Percentiles rank a stretch among this genome's conserved stretches.
phyloP scores from a whole-genome alignment of 2,888 invertebrate genomes.

The Mamestra brassicae region DNA sequence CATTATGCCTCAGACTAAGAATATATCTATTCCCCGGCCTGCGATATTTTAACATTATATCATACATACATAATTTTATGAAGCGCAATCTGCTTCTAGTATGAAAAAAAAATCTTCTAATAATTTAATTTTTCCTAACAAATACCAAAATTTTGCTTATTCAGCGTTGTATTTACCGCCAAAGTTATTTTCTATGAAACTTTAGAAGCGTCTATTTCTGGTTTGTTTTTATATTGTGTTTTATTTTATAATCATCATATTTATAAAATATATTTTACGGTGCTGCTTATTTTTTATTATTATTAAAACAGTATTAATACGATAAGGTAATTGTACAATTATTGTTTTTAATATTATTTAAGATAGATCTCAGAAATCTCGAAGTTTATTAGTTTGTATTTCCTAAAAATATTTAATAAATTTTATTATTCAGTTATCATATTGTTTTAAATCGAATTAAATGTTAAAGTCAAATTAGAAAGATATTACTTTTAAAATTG shows the following conservation, averaged over 20 bases:
- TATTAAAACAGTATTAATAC: constrained; percentile 81
- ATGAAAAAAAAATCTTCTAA: constrained; percentile 20
- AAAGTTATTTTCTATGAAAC: constrained; percentile 54
- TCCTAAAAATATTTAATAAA: constrained; percentile 47
- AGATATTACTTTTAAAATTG: constrained; percentile 65
- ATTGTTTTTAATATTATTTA: constrained; percentile 71
- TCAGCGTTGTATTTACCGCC: constrained; percentile 42
- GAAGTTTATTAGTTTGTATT: constrained; percentile 58
- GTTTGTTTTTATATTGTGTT: constrained; percentile 34
- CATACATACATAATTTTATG: constrained; percentile 24
- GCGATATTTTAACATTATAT: constrained; percentile 12
- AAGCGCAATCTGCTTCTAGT: constrained; percentile 17
- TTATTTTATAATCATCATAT: constrained; percentile 33
- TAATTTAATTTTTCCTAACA: constrained; percentile 19
- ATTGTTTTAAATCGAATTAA: constrained; percentile 57
- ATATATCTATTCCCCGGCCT: constrained; percentile 16
- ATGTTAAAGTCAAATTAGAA: constrained; percentile 56
- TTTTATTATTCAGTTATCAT: constrained; percentile 53
- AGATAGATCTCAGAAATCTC: constrained; percentile 63
- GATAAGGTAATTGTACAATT: constrained; percentile 68
- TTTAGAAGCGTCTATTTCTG: constrained; percentile 32
- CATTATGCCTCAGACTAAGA: constrained; percentile 20
- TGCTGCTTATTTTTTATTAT: constrained; percentile 67
- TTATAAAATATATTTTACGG: constrained; percentile 55
- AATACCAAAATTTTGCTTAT: constrained; percentile 38